phyloP scores from a whole-genome alignment of 2,888 invertebrate species.

The Scelioninae gen. 1 region DNA sequence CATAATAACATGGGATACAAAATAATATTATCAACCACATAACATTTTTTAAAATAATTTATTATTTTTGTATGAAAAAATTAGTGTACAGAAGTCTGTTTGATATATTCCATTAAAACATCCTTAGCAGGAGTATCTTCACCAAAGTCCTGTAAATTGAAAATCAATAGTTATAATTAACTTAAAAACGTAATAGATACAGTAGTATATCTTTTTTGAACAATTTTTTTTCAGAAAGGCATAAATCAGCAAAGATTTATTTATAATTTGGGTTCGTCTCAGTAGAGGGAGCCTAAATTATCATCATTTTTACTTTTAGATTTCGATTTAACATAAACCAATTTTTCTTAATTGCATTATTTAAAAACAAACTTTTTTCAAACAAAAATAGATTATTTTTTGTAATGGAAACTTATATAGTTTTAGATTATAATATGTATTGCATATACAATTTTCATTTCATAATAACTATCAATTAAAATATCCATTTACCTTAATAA shows the following conservation, averaged over 20 bases:
- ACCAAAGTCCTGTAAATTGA: constrained; percentile 93
- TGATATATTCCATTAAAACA: constrained; percentile 96
- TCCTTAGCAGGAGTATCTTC: constrained; percentile 98
- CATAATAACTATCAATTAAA: too few relatives aligned
- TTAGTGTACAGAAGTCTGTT: constrained; percentile 86
- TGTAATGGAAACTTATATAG: too few relatives aligned
- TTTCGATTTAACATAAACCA: too few relatives aligned
- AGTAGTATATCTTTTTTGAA: too few relatives aligned
- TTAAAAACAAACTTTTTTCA: too few relatives aligned
- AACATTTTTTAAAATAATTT: constrained; percentile 75
- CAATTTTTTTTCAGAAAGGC: constrained; percentile 75
- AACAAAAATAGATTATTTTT: too few relatives aligned
- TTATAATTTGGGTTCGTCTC: constrained; percentile 80
- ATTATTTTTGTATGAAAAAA: constrained; percentile 81
- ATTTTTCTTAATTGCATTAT: too few relatives aligned
- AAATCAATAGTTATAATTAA: not conserved
- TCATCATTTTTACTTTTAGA: constrained; percentile 81
- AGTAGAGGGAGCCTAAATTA: constrained; percentile 85
- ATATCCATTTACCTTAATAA: constrained; percentile 94
- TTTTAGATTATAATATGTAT: too few relatives aligned
- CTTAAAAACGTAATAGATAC: too few relatives aligned
- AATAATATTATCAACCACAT: not conserved
- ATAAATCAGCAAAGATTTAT: constrained; percentile 77
- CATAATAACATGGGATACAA: too few relatives aligned
- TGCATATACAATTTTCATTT: too few relatives aligned